Evolutionary conservation across 1,140 invertebrate genomes (phyloP).

Genomic region (Phthorimaea operculella): DNA sequence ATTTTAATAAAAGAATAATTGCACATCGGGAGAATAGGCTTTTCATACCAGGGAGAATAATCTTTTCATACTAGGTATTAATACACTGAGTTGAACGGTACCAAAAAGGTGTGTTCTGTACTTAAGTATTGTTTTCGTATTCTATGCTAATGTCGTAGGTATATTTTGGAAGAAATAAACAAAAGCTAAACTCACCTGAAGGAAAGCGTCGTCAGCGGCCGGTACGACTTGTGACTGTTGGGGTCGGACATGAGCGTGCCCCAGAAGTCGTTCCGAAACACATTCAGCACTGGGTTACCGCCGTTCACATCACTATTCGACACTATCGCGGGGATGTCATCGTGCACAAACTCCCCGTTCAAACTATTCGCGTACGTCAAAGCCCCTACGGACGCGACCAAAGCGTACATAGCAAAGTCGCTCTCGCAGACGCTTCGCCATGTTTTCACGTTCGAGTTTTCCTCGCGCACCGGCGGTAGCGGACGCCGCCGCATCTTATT

Average conservation of each 20-base stretch:
- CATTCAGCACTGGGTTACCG: constrained; percentile 70
- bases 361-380: constrained; percentile 82
- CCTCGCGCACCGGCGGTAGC: constrained; percentile 57
- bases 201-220: constrained; percentile 83
- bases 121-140: no score
- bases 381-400: constrained; percentile 75
- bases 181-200: constrained; percentile 76
- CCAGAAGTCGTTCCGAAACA: constrained; percentile 92
- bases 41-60: no score
- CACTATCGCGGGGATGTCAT: constrained; percentile 89
- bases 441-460: constrained; percentile 32
- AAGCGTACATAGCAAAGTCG: constrained; percentile 66
- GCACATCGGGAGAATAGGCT: no score
- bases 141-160: no score
- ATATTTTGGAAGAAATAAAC: not conserved
- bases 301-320: constrained; percentile 86
- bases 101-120: no score
- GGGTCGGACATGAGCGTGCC: constrained; percentile 88
- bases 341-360: constrained; percentile 89
- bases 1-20: no score
- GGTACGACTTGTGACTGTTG: constrained; percentile 85
- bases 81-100: no score
- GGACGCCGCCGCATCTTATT: constrained; percentile 55
- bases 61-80: no score
- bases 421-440: constrained; percentile 43